Conservation (phyloP, 2,113 vertebrate genomes). For the Lophura nycthemera region DNA sequence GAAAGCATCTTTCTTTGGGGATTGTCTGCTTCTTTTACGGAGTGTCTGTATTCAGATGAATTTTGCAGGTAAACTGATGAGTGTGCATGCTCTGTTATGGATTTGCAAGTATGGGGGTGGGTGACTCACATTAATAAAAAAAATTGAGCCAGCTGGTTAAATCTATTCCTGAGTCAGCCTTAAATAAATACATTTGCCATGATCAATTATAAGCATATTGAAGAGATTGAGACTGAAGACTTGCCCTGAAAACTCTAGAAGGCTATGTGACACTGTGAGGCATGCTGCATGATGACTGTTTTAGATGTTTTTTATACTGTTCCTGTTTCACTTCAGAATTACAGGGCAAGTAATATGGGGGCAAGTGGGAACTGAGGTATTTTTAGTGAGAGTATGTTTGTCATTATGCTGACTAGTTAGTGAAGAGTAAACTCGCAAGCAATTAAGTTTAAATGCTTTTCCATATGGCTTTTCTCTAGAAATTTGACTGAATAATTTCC, state of each 20-base stretch:
- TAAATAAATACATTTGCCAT: neutral
- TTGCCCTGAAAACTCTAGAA: neutral
- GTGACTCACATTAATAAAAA: neutral
- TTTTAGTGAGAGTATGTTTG: neutral
- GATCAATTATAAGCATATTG: neutral
- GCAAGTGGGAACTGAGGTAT: neutral
- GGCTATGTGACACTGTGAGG: neutral
- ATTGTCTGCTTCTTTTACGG: neutral
- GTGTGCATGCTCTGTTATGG: neutral
- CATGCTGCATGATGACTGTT: neutral
- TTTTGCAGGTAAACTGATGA: neutral
- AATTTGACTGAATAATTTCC: neutral
- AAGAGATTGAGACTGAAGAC: neutral
- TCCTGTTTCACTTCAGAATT: neutral
- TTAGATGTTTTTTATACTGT: neutral
- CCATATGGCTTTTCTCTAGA: neutral
- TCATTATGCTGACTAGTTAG: neutral
- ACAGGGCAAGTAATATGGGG: neutral
- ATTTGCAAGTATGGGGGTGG: neutral
- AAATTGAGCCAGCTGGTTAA: neutral
- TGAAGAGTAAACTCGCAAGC: neutral
- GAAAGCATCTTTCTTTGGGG: neutral
- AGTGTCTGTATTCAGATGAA: neutral
- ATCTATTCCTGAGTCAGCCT: neutral
- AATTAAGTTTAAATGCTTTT: neutral